phyloP scores from a whole-genome alignment of 2,797 vertebrate genomes.

The Saxicola maurus region DNA sequence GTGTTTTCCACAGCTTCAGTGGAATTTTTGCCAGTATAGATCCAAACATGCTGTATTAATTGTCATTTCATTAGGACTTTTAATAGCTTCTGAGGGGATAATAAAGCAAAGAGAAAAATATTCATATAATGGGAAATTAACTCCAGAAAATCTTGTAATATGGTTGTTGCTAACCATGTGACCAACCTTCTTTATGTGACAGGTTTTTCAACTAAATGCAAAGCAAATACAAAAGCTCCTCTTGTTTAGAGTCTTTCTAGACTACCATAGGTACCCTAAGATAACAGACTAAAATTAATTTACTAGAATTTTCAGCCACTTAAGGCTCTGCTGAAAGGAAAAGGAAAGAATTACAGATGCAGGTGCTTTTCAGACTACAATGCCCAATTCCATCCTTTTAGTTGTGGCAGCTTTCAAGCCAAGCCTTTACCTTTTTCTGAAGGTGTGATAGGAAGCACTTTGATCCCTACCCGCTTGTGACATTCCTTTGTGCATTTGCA shows the following conservation, averaged over 20 bases:
- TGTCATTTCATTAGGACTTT: neutral
- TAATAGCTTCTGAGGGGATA: neutral
- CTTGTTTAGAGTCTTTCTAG: neutral
- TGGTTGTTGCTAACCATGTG: neutral
- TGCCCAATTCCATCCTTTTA: neutral
- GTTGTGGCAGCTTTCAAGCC: neutral
- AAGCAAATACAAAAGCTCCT: neutral
- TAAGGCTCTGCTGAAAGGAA: neutral
- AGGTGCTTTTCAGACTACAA: neutral
- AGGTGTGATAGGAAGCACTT: neutral
- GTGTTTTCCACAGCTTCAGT: neutral
- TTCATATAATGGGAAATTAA: neutral
- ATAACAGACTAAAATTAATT: neutral
- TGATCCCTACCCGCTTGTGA: neutral
- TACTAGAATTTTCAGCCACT: neutral
- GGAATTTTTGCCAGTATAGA: neutral
- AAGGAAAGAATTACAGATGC: neutral
- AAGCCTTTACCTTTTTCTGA: neutral
- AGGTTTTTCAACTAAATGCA: neutral
- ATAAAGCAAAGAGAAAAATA: neutral
- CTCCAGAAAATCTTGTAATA: neutral
- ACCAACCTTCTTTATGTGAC: neutral
- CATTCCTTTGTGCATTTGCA: neutral
- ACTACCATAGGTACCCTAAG: neutral
- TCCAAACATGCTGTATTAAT: neutral